Conservation (phyloP, 2,888 invertebrate species). For the Heliconius cydno region DNA sequence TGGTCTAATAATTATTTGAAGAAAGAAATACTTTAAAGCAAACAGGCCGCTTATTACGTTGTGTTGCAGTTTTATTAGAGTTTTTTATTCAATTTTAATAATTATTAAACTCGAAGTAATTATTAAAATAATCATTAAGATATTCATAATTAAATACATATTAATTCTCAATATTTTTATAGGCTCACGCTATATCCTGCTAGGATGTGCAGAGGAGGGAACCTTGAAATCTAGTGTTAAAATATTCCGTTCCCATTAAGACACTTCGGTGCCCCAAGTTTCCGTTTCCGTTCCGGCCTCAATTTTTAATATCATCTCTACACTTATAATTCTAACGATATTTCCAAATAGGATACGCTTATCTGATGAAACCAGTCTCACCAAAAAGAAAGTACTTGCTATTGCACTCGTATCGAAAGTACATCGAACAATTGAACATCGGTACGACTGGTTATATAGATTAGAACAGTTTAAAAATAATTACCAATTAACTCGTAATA, state of each 20-base stretch:
- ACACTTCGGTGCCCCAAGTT: no score
- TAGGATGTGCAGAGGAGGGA: no score
- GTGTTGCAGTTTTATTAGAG: background rate
- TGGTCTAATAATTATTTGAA: constrained; percentile 7
- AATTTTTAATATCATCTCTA: background rate
- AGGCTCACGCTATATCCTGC: no score
- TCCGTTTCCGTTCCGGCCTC: no score
- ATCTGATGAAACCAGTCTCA: constrained; percentile 17
- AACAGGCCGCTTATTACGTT: constrained; percentile 3
- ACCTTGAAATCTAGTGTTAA: no score
- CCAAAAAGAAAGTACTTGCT: constrained; percentile 23
- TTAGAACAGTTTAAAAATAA: constrained; percentile 11
- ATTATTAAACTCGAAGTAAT: background rate
- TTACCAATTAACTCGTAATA: constrained; percentile 22
- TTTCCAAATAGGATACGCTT: constrained; percentile 8
- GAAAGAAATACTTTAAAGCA: constrained; percentile 14
- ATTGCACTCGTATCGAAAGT: constrained; percentile 12
- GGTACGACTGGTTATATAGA: constrained; percentile 2
- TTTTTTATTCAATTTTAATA: background rate
- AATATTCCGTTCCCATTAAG: no score
- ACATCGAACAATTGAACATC: constrained; percentile 1
- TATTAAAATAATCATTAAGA: background rate
- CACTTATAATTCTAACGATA: background rate
- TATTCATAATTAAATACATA: no score
- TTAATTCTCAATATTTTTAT: no score